Conservation (phyloP, 2,888 invertebrate genomes). For the Netelia inedita region DNA sequence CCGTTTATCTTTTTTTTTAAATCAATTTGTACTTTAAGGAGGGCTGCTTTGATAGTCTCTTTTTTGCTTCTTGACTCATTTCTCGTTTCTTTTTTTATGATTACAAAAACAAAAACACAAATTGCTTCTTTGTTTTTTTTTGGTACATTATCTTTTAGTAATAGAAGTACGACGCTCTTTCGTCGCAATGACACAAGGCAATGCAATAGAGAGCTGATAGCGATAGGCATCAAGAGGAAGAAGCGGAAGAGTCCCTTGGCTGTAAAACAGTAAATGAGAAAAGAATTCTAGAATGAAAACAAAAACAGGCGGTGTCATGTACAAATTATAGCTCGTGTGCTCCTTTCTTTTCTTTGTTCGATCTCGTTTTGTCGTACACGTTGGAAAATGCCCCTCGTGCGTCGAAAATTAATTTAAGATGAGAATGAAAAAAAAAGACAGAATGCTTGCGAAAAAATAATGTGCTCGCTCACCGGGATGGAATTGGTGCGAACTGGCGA, state of each 20-base stretch:
- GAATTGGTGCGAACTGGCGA: slow-evolving; percentile 83
- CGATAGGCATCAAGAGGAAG: slow-evolving; percentile 84
- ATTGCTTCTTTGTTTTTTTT: slow-evolving; percentile 34
- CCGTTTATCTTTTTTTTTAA: slow-evolving; percentile 21
- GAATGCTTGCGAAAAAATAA: slow-evolving; percentile 23
- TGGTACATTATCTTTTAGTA: slow-evolving; percentile 74
- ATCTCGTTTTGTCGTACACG: slow-evolving; percentile 33
- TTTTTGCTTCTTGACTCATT: slow-evolving; percentile 39
- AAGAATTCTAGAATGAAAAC: slow-evolving; percentile 75
- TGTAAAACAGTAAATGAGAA: slow-evolving; percentile 78
- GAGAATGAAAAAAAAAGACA: background rate
- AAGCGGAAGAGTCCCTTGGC: slow-evolving; percentile 83
- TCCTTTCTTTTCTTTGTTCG: slow-evolving; percentile 47
- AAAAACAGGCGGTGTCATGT: slow-evolving; percentile 35
- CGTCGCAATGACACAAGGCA: slow-evolving; percentile 81
- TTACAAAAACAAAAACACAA: slow-evolving; percentile 5
- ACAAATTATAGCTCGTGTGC: slow-evolving; percentile 10
- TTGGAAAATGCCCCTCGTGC: slow-evolving; percentile 33
- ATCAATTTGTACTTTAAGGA: slow-evolving; percentile 63
- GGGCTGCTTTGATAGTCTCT: slow-evolving; percentile 55
- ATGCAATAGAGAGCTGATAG: slow-evolving; percentile 83
- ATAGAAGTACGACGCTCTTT: slow-evolving; percentile 79
- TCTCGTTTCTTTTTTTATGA: slow-evolving; percentile 38
- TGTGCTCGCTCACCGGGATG: slow-evolving; percentile 81
- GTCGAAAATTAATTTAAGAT: background rate